Evolutionary conservation across 2,113 vertebrate genomes (phyloP).

Genomic region (Podocnemis expansa): DNA sequence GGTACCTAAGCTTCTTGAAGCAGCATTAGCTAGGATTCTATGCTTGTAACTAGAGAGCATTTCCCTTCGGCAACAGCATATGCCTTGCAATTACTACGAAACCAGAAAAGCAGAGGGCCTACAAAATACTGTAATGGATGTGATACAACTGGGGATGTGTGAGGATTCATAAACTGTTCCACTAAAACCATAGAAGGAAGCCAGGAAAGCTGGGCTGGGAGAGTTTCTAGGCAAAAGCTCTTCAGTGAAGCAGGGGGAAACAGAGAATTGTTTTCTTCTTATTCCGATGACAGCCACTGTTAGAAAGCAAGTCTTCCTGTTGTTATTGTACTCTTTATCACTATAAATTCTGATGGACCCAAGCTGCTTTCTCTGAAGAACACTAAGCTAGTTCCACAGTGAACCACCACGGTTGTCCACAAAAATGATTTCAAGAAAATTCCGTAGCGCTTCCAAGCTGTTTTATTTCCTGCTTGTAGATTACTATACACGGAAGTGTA

Average conservation of each 20-base stretch:
- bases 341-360: neutral
- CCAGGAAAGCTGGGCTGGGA: neutral
- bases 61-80: neutral
- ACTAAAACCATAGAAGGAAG: neutral
- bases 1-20: accelerated
- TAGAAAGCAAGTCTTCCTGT: neutral
- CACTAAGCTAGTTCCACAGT: neutral
- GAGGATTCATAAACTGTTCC: neutral
- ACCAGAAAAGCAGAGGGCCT: neutral
- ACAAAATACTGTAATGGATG: neutral
- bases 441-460: neutral
- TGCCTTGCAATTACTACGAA: neutral
- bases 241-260: neutral
- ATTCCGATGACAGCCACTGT: neutral
- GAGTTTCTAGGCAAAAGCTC: neutral
- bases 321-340: neutral
- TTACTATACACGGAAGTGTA: neutral
- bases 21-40: neutral
- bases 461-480: neutral
- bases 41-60: accelerated
- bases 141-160: neutral
- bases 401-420: neutral
- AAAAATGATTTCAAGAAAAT: neutral
- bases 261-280: neutral
- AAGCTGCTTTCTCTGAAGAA: neutral